Conservation (phyloP, 2,888 invertebrate genomes). For the Gisinianus flammeolus region DNA sequence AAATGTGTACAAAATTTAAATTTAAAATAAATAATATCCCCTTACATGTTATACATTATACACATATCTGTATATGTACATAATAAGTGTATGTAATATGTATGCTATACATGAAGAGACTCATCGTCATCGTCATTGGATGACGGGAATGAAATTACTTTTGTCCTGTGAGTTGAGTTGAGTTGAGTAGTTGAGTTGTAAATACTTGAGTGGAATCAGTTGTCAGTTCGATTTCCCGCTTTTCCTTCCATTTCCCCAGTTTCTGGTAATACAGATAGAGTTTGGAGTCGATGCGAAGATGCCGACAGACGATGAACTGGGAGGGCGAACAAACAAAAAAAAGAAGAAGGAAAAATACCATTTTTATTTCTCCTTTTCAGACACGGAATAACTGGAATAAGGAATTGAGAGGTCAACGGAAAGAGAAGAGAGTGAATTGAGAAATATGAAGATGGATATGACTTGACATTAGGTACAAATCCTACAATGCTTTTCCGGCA, state of each 20-base stretch:
- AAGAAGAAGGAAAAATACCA: not conserved
- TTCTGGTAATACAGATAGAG: not conserved
- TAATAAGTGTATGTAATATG: too few species aligned
- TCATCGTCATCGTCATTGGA: not conserved
- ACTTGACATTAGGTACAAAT: not conserved
- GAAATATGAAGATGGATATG: not conserved
- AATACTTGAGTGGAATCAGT: not conserved
- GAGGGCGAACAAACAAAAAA: not conserved
- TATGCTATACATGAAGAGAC: too few species aligned
- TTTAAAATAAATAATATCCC: slow-evolving; percentile 33
- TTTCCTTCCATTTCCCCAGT: not conserved
- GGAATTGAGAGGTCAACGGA: slow-evolving; percentile 2
- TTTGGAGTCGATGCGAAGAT: too few species aligned
- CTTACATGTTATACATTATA: not conserved
- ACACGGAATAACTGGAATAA: too few species aligned
- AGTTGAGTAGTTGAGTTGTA: too few species aligned
- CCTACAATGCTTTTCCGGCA: not conserved
- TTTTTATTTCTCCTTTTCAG: not conserved
- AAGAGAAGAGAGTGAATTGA: not conserved
- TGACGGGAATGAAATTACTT: too few species aligned
- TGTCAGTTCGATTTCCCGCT: not conserved
- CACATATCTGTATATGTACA: not conserved
- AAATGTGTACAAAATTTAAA: slow-evolving; percentile 24
- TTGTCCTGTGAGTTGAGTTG: too few species aligned
- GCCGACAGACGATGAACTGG: not conserved